Percentiles rank a stretch among this genome's conserved stretches.
These are phyloP conservation scores for Abscondita cerata DNA, from an alignment of 2,888 invertebrate species.

Conservation along the genomic window DNA sequence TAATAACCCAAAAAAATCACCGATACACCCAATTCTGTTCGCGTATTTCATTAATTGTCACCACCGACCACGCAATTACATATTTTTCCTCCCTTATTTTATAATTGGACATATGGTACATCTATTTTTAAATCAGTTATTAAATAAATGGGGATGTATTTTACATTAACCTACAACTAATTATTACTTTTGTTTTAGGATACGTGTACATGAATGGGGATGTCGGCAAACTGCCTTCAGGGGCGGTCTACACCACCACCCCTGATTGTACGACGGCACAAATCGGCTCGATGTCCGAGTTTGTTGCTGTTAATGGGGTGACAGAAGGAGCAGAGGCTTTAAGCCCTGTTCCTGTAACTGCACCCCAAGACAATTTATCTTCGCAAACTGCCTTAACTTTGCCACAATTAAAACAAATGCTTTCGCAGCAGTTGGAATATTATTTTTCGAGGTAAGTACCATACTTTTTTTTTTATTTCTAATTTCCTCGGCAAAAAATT, in stretches of 20 bases:
- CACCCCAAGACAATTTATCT: constrained; percentile 58
- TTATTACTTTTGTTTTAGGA: constrained; percentile 59
- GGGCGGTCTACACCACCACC: constrained; percentile 73
- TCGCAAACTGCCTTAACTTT: constrained; percentile 66
- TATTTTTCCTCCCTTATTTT: background rate
- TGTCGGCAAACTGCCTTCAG: constrained; percentile 76
- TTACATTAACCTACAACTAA: background rate
- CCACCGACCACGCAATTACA: background rate
- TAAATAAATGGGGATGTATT: constrained; percentile 7
- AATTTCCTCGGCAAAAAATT: too few species aligned
- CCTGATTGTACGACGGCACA: constrained; percentile 65
- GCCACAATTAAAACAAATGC: constrained; percentile 78
- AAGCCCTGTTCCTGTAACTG: constrained; percentile 59
- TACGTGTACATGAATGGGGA: constrained; percentile 86
- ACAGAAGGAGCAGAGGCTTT: constrained; percentile 57
- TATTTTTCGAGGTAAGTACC: constrained; percentile 81
- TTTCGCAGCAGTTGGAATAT: constrained; percentile 85
- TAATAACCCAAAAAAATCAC: background rate
- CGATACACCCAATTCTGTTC: background rate
- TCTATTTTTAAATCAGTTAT: constrained; percentile 27
- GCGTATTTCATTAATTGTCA: background rate
- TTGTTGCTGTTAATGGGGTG: constrained; percentile 55
- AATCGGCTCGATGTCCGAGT: constrained; percentile 49
- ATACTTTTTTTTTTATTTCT: background rate
- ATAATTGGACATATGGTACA: constrained; percentile 28